Base-by-base conservation (phyloP, 2,888 invertebrate species). In the Pasiphila rectangulata region DNA sequence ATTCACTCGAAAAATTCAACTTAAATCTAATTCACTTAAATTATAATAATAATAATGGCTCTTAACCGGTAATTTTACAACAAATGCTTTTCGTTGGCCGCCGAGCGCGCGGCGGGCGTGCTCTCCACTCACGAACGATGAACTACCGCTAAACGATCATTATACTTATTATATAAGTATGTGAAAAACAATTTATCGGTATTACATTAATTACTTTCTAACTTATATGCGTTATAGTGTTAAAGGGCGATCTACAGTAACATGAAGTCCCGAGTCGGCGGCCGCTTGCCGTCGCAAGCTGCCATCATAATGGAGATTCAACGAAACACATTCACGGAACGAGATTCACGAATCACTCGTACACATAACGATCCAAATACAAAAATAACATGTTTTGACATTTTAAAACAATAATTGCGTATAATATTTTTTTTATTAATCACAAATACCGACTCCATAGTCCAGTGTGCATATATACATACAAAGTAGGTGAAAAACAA, bases 21-120 rank as follows among this genome's bases (percentile, higher is more conserved):
- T 88, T 88, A 88, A 72, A 84, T 80, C 85, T 86, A 85, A 77
- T 78, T 75, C 75, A 79, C 86, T 87, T 86, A 87, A 87, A 87
- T 69, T 75, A 83, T 83, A 82, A 84, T 83, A 83, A 83, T 81
- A 77, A 86, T 85, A 85, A 83, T 87, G 85, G 87, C 85, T 79
- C 84, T 86, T 87, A 86, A 75, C 70, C 79, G 85, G 84, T 71
- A 83, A 82, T 83, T 78, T 83, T 85, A 87, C 83, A 87, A 87
- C 86, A 86, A 87, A 88, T 85, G 87, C 85, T 76, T 79, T 83
- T 83, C 85, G 86, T 81, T 82, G 81, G 82, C 79, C 83, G 81
- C 82, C 84, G 83, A 77, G 79, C 80, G 79, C 75, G 75, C 75
- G 77, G 72, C 77, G 75, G 72, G 71, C 72, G 74, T 63, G 71